Evolutionary conservation across 2,113 vertebrate genomes (phyloP), one percentile per base, ranked within the genome.

Genomic region (Dasyprocta punctata): DNA sequence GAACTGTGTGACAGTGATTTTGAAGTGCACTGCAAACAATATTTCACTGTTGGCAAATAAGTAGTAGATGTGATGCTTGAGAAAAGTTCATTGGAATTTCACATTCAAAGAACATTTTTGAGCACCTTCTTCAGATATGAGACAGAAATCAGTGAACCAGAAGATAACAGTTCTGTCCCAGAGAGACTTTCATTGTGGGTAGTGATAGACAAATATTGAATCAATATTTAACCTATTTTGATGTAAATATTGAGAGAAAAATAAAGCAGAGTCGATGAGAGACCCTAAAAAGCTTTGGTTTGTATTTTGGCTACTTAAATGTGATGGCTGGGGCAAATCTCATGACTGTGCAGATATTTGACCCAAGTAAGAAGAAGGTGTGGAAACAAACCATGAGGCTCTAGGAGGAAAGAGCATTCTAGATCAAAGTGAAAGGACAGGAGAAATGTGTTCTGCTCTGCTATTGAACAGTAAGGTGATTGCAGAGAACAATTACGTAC

Each of bases 11-110:
- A 80, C 5, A 28, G 26, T 33, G 38, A 83, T 87, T 90, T 41
- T 84, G 60, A 89, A 86, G 73, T 38, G 71, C 47, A 81, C 19
- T 47, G 20, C 63, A 94, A 94, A 47, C 3, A 44, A 7, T 85
- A 63, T 30, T 69, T 94, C 87, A 87, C 36, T 84, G 11, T 44
- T 49, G 73, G 49, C 6, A 71, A 60, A 47, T 52, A 83, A 54
- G 47, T 2, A 87, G 30, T 54, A 36, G 5, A 65, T 63, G 28
- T 24, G 47, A 38, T n/a, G 26, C 6, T 7, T 2, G 20, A 83
- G 41, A 44, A 85, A 61, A 88, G 52, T 49, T 85, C 24, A 47
- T 36, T 75, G 11, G 7, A 75, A 36, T 26, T 26, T 69, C 17
- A 9, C 30, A 54, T 22, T 63, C 8, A 67, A 84, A 22, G 90